Percentiles rank a stretch among this genome's conserved stretches.
phyloP scores from a whole-genome alignment of 2,888 invertebrate genomes.

The Netelia virgata region DNA sequence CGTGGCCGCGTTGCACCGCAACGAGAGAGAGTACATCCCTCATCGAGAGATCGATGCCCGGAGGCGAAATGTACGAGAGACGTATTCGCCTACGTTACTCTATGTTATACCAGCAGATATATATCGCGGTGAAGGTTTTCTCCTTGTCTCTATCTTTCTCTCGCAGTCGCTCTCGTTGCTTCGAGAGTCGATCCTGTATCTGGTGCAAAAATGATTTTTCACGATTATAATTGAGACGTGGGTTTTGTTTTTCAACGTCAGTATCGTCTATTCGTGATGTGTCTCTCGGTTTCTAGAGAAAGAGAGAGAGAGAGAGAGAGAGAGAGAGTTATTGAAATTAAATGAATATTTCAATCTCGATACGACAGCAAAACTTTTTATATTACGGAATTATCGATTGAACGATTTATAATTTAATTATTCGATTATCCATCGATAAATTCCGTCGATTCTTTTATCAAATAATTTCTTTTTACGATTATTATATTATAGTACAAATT shows the following conservation, averaged over 20 bases:
- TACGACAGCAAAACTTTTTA: too few species aligned
- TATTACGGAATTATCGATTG: too few species aligned
- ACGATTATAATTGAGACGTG: constrained; percentile 34
- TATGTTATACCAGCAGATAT: constrained; percentile 48
- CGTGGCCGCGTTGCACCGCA: constrained; percentile 58
- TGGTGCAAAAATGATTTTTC: constrained; percentile 4
- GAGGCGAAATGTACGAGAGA: constrained; percentile 72
- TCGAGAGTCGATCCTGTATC: background rate
- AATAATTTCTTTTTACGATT: too few species aligned
- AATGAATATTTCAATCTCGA: too few species aligned
- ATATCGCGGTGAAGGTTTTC: constrained; percentile 58
- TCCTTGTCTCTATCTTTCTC: constrained; percentile 52
- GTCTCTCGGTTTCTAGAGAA: constrained; percentile 41
- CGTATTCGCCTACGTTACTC: constrained; percentile 58
- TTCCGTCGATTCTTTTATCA: too few species aligned
- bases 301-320: constrained; percentile 10
- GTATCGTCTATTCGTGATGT: constrained; percentile 31
- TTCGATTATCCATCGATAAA: too few species aligned
- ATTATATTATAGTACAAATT: too few species aligned
- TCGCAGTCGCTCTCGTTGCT: constrained; percentile 4
- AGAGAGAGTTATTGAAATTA: too few species aligned
- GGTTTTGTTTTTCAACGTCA: constrained; percentile 39
- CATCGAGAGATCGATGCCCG: constrained; percentile 76
- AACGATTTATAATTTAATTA: too few species aligned
- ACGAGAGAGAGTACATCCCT: constrained; percentile 67